phyloP scores from a whole-genome alignment of 2,113 vertebrate genomes.

The Pungitius pungitius region DNA sequence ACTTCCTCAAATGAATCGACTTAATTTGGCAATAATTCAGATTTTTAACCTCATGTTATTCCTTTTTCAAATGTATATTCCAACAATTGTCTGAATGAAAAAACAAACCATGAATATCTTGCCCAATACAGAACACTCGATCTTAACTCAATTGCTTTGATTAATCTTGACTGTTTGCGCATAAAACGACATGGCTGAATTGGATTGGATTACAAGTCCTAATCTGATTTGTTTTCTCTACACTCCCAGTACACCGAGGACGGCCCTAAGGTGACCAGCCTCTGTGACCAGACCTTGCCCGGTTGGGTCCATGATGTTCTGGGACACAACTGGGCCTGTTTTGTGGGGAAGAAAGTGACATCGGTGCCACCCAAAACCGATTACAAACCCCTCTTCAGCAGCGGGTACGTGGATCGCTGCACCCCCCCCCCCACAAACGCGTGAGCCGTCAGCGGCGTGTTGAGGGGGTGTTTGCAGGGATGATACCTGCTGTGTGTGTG shows the following conservation, averaged over 20 bases:
- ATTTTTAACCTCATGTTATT: neutral
- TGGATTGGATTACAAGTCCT: neutral
- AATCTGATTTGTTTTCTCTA: neutral
- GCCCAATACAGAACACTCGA: neutral
- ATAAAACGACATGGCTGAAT: neutral
- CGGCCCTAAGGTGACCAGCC: conserved; percentile 84
- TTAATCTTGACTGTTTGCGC: neutral
- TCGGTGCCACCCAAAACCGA: conserved; percentile 55
- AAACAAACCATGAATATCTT: neutral
- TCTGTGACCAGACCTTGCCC: conserved; percentile 90
- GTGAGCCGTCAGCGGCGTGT: neutral
- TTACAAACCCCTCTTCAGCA: conserved; percentile 23
- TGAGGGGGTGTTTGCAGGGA: neutral
- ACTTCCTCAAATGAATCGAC: conserved; percentile 36
- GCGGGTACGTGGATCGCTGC: too few species aligned
- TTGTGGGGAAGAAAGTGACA: conserved; percentile 83
- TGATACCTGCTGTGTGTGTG: too few species aligned
- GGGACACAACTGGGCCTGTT: conserved; percentile 96
- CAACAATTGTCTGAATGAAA: neutral
- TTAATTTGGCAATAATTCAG: neutral
- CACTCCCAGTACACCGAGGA: conserved; percentile 85
- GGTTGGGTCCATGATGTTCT: conserved; percentile 96
- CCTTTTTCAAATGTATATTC: neutral
- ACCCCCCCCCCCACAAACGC: too few species aligned
- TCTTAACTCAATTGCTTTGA: neutral